A percentile compares a stretch with the other conserved stretches of the same genome.
Evolutionary conservation across 2,888 invertebrate species (phyloP).

Genomic region (Isoperla grammatica): DNA sequence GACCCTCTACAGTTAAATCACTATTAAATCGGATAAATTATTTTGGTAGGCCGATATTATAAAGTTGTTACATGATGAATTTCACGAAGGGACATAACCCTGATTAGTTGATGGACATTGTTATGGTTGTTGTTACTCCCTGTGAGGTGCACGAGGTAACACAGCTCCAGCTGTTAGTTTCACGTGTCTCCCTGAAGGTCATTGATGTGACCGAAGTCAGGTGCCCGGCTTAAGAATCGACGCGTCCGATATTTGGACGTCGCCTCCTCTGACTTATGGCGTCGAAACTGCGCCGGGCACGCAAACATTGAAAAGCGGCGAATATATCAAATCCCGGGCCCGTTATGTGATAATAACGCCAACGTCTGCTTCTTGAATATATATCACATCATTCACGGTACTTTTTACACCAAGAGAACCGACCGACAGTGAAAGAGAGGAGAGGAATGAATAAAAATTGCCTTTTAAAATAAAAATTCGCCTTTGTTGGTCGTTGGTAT

Average conservation of each 20-base stretch:
- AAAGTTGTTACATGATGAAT: no score
- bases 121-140: no score
- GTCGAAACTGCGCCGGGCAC: slow-evolving; percentile 6
- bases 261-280: slow-evolving; percentile 10
- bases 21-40: no score
- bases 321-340: slow-evolving; percentile 17
- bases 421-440: slow-evolving; percentile 8
- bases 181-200: no score
- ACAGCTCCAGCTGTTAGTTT: no score
- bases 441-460: slow-evolving; percentile 18
- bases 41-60: no score
- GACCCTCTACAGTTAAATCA: no score
- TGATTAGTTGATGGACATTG: no score
- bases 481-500: background rate
- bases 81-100: no score
- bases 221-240: slow-evolving; percentile 3
- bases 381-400: slow-evolving; percentile 18
- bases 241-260: background rate
- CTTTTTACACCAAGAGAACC: slow-evolving; percentile 5
- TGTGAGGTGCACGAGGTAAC: no score
- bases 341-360: slow-evolving; percentile 18
- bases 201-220: background rate
- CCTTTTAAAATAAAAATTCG: slow-evolving; percentile 3
- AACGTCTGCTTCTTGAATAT: slow-evolving; percentile 18
- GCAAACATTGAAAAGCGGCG: slow-evolving; percentile 18